These are phyloP conservation scores for Aspiorhynchus laticeps DNA, from an alignment of 2,113 vertebrate species.

Conservation along the genomic window DNA sequence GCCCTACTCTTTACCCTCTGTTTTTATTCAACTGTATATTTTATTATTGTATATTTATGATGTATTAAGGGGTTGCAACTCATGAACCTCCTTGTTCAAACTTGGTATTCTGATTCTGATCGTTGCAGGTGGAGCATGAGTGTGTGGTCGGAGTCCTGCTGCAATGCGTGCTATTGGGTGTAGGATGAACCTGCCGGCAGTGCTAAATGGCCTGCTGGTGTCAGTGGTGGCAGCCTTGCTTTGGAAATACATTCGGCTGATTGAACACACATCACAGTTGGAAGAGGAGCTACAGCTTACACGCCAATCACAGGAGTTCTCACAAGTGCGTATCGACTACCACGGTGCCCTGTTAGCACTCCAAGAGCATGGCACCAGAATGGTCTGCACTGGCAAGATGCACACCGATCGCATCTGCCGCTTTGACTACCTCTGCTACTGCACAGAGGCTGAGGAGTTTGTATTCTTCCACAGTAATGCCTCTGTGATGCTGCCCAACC, in stretches of 20 bases:
- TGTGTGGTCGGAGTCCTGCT: conserved; percentile 58
- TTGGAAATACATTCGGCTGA: conserved; percentile 90
- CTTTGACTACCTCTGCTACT: conserved; percentile 96
- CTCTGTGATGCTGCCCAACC: conserved; percentile 92
- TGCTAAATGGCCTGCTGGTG: conserved; percentile 92
- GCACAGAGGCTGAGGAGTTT: conserved; percentile 91
- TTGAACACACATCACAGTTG: conserved; percentile 83
- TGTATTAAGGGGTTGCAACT: background rate
- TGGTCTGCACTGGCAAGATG: conserved; percentile 96
- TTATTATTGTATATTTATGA: background rate
- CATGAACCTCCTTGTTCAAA: background rate
- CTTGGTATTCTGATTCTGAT: conserved; percentile 54
- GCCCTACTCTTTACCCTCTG: background rate
- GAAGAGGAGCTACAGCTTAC: conserved; percentile 88
- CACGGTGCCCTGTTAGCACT: conserved; percentile 86
- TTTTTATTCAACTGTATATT: background rate
- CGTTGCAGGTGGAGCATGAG: conserved; percentile 59
- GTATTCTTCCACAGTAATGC: conserved; percentile 94
- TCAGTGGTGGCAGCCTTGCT: conserved; percentile 89
- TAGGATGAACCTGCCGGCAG: conserved; percentile 91
- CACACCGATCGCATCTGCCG: conserved; percentile 96
- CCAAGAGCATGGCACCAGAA: conserved; percentile 88
- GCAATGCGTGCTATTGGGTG: conserved; percentile 75
- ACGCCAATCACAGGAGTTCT: conserved; percentile 79
- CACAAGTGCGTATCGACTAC: conserved; percentile 85